Evolutionary conservation across 2,888 invertebrate genomes (phyloP).

Genomic region (Cyaniris semiargus): DNA sequence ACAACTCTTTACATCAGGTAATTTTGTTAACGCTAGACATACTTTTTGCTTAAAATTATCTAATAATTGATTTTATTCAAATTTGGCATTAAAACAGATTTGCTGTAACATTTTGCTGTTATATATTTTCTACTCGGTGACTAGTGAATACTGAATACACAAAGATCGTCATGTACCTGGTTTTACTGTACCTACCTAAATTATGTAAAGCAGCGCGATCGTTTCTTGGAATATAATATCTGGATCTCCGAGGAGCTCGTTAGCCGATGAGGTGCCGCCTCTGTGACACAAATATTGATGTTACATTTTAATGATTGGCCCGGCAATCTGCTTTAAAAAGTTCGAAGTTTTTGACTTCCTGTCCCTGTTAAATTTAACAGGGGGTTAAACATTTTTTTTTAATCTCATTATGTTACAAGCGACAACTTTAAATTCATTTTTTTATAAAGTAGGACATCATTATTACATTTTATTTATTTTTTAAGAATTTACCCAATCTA

Average conservation of each 20-base stretch:
- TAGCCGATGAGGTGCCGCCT: conserved; percentile 57
- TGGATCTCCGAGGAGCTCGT: conserved; percentile 61
- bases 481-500: too few species aligned
- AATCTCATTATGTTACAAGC: too few species aligned
- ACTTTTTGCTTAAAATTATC: background rate
- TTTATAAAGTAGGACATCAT: too few species aligned
- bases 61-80: background rate
- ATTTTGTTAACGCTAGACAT: background rate
- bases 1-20: too few species aligned
- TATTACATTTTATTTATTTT: too few species aligned
- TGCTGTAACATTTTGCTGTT: background rate
- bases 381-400: too few species aligned
- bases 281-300: conserved; percentile 68
- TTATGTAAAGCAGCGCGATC: background rate
- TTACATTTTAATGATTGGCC: conserved; percentile 58
- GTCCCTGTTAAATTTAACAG: too few species aligned
- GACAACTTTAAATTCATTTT: too few species aligned
- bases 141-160: too few species aligned
- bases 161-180: background rate
- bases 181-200: background rate
- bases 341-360: background rate
- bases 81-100: background rate
- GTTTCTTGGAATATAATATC: conserved; percentile 1
- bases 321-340: conserved; percentile 25
- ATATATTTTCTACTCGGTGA: too few species aligned